These are phyloP conservation scores for Euclidia mi DNA, from an alignment of 2,888 invertebrate genomes.

Conservation along the genomic window DNA sequence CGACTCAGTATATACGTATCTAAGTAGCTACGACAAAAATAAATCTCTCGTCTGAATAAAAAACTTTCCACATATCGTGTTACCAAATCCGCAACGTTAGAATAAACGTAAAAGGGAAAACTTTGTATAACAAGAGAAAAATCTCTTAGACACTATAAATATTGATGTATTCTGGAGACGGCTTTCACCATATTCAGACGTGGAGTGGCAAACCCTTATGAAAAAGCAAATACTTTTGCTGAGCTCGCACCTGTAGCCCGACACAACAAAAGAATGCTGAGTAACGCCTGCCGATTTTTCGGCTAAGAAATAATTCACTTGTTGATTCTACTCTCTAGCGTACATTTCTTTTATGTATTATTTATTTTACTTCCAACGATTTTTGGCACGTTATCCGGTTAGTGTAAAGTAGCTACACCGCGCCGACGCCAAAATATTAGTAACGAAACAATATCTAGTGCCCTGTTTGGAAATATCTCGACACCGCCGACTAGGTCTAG, in stretches of 20 bases:
- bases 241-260: conserved; percentile 78
- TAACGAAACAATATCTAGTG: conserved; percentile 29
- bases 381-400: conserved; percentile 61
- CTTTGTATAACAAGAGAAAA: conserved; percentile 54
- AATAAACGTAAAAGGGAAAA: conserved; percentile 50
- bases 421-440: conserved; percentile 35
- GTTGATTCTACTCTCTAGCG: conserved; percentile 77
- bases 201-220: conserved; percentile 63
- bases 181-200: conserved; percentile 54
- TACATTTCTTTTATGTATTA: conserved; percentile 72
- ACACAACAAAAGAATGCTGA: conserved; percentile 80
- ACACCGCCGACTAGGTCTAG: conserved; percentile 35
- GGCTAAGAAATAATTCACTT: conserved; percentile 85
- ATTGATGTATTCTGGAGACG: conserved; percentile 58
- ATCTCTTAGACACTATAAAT: conserved; percentile 57
- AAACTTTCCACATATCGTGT: conserved; percentile 40
- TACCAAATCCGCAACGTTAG: conserved; percentile 43
- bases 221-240: conserved; percentile 73
- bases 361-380: conserved; percentile 67
- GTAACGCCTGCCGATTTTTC: conserved; percentile 82
- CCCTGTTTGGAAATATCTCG: conserved; percentile 24
- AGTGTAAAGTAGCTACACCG: conserved; percentile 38
- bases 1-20: conserved; percentile 43
- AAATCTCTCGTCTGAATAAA: conserved; percentile 45
- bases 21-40: conserved; percentile 42